phyloP scores from a whole-genome alignment of 2,888 invertebrate species.

The Litoditis marina region DNA sequence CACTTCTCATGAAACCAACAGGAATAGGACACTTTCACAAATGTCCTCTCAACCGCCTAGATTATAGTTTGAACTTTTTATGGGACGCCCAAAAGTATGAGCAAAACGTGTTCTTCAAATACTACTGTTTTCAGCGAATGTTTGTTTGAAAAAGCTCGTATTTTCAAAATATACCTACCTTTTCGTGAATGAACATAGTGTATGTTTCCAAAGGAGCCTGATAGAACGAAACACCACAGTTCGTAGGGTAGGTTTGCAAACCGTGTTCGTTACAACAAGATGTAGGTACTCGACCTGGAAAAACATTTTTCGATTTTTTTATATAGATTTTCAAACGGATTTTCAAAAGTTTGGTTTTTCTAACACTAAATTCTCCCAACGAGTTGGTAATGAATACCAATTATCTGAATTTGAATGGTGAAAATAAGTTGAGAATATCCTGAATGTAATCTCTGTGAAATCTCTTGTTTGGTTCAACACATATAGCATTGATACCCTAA shows the following conservation, averaged over 20 bases:
- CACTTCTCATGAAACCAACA: too few species aligned
- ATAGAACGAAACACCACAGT: constrained; percentile 51
- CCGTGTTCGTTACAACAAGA: constrained; percentile 58
- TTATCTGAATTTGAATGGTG: neutral
- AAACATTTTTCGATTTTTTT: neutral
- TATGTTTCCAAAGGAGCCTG: constrained; percentile 52
- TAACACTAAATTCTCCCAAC: too few species aligned
- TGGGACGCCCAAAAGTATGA: too few species aligned
- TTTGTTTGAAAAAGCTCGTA: neutral
- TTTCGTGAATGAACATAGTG: constrained; percentile 40
- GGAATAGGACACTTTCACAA: too few species aligned
- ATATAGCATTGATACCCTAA: too few species aligned
- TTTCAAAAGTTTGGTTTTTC: too few species aligned
- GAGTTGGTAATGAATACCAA: neutral
- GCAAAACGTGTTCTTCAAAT: too few species aligned
- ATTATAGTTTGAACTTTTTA: too few species aligned
- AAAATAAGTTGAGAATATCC: neutral
- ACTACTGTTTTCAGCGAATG: neutral
- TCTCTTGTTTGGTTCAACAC: too few species aligned
- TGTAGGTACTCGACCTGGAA: constrained; percentile 44
- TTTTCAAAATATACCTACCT: constrained; percentile 20
- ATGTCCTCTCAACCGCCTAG: too few species aligned
- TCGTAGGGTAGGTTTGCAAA: constrained; percentile 38
- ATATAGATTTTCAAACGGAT: too few species aligned
- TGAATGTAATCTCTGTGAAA: neutral